Percentiles rank a stretch among this genome's conserved stretches.
These are phyloP conservation scores for Sturnus vulgaris DNA, from an alignment of 2,113 vertebrate genomes.

Conservation along the genomic window DNA sequence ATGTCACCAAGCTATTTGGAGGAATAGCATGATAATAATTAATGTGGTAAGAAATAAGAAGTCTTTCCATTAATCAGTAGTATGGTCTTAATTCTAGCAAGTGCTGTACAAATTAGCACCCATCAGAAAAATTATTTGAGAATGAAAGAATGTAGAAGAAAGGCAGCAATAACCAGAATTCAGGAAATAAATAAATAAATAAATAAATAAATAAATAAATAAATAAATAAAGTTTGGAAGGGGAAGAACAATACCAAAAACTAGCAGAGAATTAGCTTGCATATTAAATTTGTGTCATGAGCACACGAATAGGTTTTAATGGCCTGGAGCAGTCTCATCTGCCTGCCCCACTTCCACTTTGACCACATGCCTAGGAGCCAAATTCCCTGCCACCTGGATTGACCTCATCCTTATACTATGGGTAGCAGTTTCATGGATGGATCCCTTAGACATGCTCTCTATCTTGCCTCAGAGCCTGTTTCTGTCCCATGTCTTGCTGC, in stretches of 20 bases:
- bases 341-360: background rate
- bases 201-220: too few relatives aligned
- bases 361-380: background rate
- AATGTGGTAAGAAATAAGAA: background rate
- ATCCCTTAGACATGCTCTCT: background rate
- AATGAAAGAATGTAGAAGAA: background rate
- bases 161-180: background rate
- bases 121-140: background rate
- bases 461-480: background rate
- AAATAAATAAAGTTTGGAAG: background rate
- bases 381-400: background rate
- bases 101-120: background rate
- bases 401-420: background rate
- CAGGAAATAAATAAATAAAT: background rate
- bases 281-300: background rate
- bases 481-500: fast-evolving
- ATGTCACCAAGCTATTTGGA: background rate
- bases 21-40: background rate
- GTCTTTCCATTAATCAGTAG: background rate
- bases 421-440: background rate
- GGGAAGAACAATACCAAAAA: background rate
- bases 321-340: background rate
- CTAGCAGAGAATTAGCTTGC: background rate
- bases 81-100: background rate
- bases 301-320: background rate